Evolutionary conservation across 2,888 invertebrate genomes (phyloP).

Genomic region (Cyrtodaria siliqua): DNA sequence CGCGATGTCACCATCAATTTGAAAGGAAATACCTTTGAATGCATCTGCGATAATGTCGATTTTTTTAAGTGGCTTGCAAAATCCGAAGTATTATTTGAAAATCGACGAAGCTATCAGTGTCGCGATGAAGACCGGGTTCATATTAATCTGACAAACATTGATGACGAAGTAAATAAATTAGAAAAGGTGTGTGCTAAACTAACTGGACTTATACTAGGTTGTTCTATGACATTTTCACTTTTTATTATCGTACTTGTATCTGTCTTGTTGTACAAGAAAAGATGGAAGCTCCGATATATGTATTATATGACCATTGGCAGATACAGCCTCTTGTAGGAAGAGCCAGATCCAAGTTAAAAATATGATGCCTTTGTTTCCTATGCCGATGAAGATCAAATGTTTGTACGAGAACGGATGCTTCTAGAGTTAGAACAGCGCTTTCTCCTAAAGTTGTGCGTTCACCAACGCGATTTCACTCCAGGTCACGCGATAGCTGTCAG

Average conservation of each 20-base stretch:
- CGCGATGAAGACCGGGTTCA: not conserved
- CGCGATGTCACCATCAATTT: too few species aligned
- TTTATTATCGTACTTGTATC: not conserved
- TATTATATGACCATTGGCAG: conserved; percentile 5
- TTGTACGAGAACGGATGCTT: not conserved
- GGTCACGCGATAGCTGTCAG: conserved; percentile 5
- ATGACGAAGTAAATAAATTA: conserved; percentile 1
- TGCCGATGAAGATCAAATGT: not conserved
- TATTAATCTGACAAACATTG: not conserved
- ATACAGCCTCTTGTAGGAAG: not conserved
- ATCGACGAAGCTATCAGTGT: not conserved
- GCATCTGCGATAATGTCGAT: too few species aligned
- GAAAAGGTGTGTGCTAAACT: not conserved
- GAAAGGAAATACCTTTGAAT: too few species aligned
- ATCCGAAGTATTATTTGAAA: not conserved
- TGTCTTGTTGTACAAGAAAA: not conserved
- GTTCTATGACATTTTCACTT: not conserved
- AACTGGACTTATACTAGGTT: not conserved
- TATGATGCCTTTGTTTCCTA: conserved; percentile 3
- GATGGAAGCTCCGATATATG: conserved; percentile 1
- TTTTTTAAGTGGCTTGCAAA: too few species aligned
- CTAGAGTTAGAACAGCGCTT: too few species aligned
- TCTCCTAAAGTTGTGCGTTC: conserved; percentile 3
- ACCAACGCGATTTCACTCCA: conserved; percentile 17
- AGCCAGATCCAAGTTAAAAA: not conserved